Percentiles rank a stretch among this genome's conserved stretches.
Evolutionary conservation across 2,113 vertebrate species (phyloP).

Genomic region (Carassius carassius): DNA sequence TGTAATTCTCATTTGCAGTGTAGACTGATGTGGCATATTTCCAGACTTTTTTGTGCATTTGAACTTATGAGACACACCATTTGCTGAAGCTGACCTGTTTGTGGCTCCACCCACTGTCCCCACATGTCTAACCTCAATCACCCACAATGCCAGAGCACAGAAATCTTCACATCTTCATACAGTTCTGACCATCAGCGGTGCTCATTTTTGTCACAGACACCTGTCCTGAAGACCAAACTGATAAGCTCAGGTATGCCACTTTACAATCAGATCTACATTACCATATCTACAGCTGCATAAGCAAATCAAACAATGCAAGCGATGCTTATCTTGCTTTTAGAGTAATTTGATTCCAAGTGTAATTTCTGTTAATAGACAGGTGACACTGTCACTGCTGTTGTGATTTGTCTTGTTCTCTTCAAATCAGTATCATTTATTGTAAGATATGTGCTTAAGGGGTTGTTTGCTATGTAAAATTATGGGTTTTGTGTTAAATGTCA

Average conservation of each 20-base stretch:
- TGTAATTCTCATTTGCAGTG: neutral
- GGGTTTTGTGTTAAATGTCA: neutral
- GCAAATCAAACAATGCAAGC: neutral
- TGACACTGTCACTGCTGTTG: neutral
- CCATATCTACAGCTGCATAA: neutral
- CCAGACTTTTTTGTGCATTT: neutral
- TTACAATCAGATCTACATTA: neutral
- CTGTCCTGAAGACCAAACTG: neutral
- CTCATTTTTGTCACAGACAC: slow-evolving; percentile 11
- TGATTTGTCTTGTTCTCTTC: neutral
- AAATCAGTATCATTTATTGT: neutral
- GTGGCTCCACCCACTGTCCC: slow-evolving; percentile 33
- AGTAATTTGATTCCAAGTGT: neutral
- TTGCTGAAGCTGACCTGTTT: slow-evolving; percentile 43
- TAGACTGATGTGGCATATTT: neutral
- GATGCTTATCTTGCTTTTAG: neutral
- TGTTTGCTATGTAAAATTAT: neutral
- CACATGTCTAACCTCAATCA: slow-evolving; percentile 36
- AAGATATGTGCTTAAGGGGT: neutral
- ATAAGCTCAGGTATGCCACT: slow-evolving; percentile 16
- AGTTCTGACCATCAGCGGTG: slow-evolving; percentile 24
- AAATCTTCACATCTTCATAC: slow-evolving; percentile 23
- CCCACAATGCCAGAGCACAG: slow-evolving; percentile 11
- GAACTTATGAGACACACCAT: slow-evolving; percentile 11
- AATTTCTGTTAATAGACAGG: neutral